Evolutionary conservation across 2,888 invertebrate genomes (phyloP).

Genomic region (Rhogogaster chlorosoma): DNA sequence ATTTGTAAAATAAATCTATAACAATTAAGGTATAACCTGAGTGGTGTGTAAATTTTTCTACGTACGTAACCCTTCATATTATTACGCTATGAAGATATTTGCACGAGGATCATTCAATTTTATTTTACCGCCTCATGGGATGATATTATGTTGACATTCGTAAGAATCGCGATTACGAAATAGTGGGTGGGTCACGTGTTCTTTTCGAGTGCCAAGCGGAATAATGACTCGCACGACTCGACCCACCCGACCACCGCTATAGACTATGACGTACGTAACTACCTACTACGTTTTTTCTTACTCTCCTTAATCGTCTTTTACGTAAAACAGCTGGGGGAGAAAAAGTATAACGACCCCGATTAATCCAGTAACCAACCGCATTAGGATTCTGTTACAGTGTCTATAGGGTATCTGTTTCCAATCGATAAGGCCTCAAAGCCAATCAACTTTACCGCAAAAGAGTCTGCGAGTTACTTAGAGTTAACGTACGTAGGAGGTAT

Average conservation of each 20-base stretch:
- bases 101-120: neutral
- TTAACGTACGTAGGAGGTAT: neutral
- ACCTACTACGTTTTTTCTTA: neutral
- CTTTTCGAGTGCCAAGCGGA: neutral
- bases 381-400: constrained; percentile 33
- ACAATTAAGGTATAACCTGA: neutral
- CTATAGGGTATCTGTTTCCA: constrained; percentile 19
- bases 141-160: constrained; percentile 7
- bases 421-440: constrained; percentile 36
- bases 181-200: constrained; percentile 38
- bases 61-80: no score
- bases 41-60: neutral
- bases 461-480: neutral
- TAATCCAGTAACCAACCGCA: constrained; percentile 30
- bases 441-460: constrained; percentile 19
- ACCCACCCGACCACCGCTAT: neutral
- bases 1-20: neutral
- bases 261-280: neutral
- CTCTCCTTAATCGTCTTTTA: neutral
- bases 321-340: neutral
- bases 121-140: neutral
- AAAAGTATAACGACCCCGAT: constrained; percentile 45
- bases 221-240: neutral
- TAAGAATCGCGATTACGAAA: constrained; percentile 18
- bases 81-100: neutral